Conservation (phyloP, 2,113 vertebrate species). For the Butorides virescens region DNA sequence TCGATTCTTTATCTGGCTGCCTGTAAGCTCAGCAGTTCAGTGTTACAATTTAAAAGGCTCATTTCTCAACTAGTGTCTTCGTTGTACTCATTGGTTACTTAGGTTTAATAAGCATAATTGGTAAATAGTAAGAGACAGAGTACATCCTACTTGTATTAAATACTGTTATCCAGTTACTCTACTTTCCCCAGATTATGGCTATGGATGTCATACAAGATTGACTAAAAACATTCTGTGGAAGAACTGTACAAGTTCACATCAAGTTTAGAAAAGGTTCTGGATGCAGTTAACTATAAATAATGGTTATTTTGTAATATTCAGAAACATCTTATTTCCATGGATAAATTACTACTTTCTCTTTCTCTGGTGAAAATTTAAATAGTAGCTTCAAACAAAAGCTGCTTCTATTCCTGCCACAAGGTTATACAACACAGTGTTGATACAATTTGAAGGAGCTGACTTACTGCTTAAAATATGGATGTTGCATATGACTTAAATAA, state of each 20-base stretch:
- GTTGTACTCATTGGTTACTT: background rate
- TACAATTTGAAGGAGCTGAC: constrained; percentile 44
- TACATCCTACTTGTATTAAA: constrained; percentile 22
- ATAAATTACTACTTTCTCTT: constrained; percentile 59
- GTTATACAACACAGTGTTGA: constrained; percentile 60
- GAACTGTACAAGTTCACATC: constrained; percentile 42
- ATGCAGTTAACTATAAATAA: constrained; percentile 55
- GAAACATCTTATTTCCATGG: constrained; percentile 62
- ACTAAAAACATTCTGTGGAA: constrained; percentile 40
- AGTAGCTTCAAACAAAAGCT: constrained; percentile 60
- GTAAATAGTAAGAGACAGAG: constrained; percentile 2
- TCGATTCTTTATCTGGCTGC: background rate
- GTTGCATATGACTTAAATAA: constrained; percentile 56
- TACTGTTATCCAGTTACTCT: constrained; percentile 23
- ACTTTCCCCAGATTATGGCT: constrained; percentile 27
- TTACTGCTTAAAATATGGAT: constrained; percentile 54
- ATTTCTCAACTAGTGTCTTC: constrained; percentile 37
- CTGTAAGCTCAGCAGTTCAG: background rate
- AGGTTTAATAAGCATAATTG: background rate
- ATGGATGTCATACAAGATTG: background rate
- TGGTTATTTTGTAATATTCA: constrained; percentile 63
- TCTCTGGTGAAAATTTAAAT: constrained; percentile 65
- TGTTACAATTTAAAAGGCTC: background rate
- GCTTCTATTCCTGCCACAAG: constrained; percentile 56
- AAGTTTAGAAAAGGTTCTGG: constrained; percentile 62